Percentiles rank a stretch among this genome's conserved stretches.
Conservation (phyloP, 1,140 invertebrate genomes). For the Drosophila sulfurigaster region DNA sequence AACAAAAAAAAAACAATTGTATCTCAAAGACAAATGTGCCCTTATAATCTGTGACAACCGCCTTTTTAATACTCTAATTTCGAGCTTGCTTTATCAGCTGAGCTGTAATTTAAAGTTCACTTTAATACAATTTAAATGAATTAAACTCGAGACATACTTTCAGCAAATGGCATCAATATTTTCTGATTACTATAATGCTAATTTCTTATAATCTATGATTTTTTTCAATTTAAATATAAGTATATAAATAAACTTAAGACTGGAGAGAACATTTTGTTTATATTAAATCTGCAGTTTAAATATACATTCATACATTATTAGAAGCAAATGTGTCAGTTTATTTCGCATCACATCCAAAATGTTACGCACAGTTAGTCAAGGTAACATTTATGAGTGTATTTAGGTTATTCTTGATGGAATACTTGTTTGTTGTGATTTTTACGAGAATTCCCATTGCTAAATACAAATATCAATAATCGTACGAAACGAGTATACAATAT, state of each 20-base stretch:
- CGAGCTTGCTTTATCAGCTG: too few relatives aligned
- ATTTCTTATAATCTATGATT: too few relatives aligned
- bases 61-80: constrained; percentile 1
- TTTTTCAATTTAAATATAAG: too few relatives aligned
- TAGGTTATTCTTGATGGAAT: not conserved
- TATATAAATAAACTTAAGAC: too few relatives aligned
- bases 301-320: too few relatives aligned
- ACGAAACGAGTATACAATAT: constrained; percentile 48
- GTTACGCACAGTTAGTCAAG: not conserved
- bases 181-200: too few relatives aligned
- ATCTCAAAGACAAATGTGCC: constrained; percentile 20
- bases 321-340: not conserved
- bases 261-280: too few relatives aligned
- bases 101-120: too few relatives aligned
- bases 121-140: too few relatives aligned
- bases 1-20: constrained; percentile 1
- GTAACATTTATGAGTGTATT: constrained; percentile 7
- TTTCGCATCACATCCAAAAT: not conserved
- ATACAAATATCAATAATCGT: constrained; percentile 63
- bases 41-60: constrained; percentile 9
- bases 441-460: constrained; percentile 42
- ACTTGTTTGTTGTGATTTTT: constrained; percentile 28
- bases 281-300: too few relatives aligned
- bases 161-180: too few relatives aligned
- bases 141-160: too few relatives aligned